Percentiles rank a stretch among this genome's conserved stretches.
Conservation (phyloP, 2,113 vertebrate species). For the Myotis brandtii region DNA sequence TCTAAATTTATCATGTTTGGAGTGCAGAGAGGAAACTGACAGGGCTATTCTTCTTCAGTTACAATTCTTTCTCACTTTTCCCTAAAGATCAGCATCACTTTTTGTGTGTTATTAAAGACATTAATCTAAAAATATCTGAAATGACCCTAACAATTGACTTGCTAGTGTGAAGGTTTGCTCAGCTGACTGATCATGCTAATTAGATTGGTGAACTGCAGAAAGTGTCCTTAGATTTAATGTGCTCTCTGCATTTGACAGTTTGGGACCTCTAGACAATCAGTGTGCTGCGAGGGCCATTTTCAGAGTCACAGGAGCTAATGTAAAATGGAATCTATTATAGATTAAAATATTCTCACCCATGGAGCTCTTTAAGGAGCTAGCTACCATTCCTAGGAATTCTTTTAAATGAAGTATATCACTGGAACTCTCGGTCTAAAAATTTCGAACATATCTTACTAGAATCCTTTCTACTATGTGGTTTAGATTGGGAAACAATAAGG, state of each 20-base stretch:
- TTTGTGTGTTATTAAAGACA: constrained; percentile 66
- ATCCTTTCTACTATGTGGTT: background rate
- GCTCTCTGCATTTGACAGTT: background rate
- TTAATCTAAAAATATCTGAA: constrained; percentile 73
- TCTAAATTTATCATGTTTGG: constrained; percentile 17
- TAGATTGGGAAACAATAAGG: background rate
- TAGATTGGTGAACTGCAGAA: constrained; percentile 62
- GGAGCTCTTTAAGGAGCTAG: background rate
- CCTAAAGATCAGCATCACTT: constrained; percentile 53
- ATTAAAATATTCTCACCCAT: background rate
- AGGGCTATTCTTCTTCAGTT: constrained; percentile 57
- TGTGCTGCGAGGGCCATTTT: background rate
- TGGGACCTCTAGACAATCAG: background rate
- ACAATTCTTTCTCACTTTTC: constrained; percentile 64
- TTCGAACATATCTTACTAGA: background rate
- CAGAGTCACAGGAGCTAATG: background rate
- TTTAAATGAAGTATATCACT: background rate
- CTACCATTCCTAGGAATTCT: background rate
- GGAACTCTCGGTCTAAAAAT: background rate
- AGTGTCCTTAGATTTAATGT: constrained; percentile 30
- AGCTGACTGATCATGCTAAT: constrained; percentile 73
- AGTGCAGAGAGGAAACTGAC: background rate
- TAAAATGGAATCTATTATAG: background rate
- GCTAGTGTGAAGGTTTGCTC: constrained; percentile 33
- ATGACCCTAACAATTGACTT: constrained; percentile 56